Percentiles rank a stretch among this genome's conserved stretches.
These are phyloP conservation scores for Tholera decimalis DNA, from an alignment of 2,888 invertebrate species.

Conservation along the genomic window DNA sequence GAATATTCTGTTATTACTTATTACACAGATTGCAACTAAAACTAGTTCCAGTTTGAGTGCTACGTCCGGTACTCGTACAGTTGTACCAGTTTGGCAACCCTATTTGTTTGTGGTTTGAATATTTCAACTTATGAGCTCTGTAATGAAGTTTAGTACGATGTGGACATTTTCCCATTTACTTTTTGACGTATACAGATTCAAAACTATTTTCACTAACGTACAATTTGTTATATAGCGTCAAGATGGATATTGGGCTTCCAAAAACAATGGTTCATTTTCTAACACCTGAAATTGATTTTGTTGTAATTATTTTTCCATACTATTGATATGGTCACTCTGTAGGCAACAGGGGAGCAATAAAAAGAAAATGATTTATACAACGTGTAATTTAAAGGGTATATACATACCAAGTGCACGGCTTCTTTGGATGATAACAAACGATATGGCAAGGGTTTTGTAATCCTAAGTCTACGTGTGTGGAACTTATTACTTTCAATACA, in stretches of 20 bases:
- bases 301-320: too few species aligned
- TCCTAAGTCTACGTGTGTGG: too few species aligned
- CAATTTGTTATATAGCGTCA: not conserved
- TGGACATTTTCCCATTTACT: constrained; percentile 15
- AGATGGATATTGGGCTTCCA: not conserved
- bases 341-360: too few species aligned
- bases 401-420: too few species aligned
- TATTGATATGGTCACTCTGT: too few species aligned
- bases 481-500: too few species aligned
- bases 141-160: not conserved
- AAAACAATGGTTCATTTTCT: too few species aligned
- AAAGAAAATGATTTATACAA: too few species aligned
- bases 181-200: not conserved
- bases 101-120: constrained; percentile 20
- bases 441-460: too few species aligned
- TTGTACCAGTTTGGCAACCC: constrained; percentile 10
- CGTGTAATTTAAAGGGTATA: too few species aligned
- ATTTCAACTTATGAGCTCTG: constrained; percentile 21
- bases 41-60: not conserved
- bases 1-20: constrained; percentile 1
- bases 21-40: constrained; percentile 6
- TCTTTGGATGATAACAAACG: too few species aligned
- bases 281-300: too few species aligned
- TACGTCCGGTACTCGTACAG: constrained; percentile 1
- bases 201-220: not conserved